phyloP scores from a whole-genome alignment of 2,888 invertebrate genomes.

The Halictus quadricinctus region DNA sequence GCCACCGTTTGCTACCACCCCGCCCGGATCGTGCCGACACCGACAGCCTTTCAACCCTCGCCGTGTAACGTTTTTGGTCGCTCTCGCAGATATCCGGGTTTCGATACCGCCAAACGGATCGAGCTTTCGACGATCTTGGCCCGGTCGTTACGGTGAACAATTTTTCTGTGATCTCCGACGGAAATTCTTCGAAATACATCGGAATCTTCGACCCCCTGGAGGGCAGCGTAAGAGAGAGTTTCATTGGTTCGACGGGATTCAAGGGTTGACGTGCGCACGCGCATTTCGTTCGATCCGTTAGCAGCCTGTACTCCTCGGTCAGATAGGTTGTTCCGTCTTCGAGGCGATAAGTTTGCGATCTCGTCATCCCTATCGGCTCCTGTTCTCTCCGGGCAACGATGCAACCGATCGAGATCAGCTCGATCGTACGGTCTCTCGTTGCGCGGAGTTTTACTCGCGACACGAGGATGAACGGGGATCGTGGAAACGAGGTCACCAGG shows the following conservation, averaged over 20 bases:
- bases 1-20: slow-evolving; percentile 60
- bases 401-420: neutral
- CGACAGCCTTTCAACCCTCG: slow-evolving; percentile 22
- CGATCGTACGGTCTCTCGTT: neutral
- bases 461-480: neutral
- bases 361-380: neutral
- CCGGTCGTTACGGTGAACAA: neutral
- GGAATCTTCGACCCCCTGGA: slow-evolving; percentile 43
- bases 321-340: slow-evolving; percentile 59
- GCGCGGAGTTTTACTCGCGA: neutral
- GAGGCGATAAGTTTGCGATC: slow-evolving; percentile 33
- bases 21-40: slow-evolving; percentile 58
- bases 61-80: too few species aligned
- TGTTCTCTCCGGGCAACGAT: neutral
- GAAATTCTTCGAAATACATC: slow-evolving; percentile 47
- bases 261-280: slow-evolving; percentile 60
- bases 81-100: neutral
- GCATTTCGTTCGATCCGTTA: slow-evolving; percentile 64
- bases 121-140: neutral
- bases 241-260: slow-evolving; percentile 57
- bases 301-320: slow-evolving; percentile 51
- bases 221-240: slow-evolving; percentile 56
- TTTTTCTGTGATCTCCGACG: slow-evolving; percentile 15
- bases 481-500: neutral
- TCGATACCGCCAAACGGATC: neutral